Conservation (phyloP, 2,888 invertebrate genomes). For the Argyresthia goedartella region DNA sequence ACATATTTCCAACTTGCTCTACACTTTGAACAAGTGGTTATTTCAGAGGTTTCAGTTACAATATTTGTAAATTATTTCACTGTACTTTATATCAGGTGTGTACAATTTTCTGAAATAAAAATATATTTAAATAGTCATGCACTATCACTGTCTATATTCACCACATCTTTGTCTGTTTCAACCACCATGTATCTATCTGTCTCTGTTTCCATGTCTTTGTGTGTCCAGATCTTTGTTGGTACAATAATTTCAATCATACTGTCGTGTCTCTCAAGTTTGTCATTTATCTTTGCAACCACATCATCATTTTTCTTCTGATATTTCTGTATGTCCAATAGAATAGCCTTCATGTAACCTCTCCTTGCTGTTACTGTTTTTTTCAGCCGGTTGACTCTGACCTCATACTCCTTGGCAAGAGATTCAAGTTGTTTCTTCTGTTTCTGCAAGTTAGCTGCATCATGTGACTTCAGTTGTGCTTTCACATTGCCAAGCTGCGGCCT, state of each 20-base stretch:
- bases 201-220: conserved; percentile 33
- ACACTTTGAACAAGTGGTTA: conserved; percentile 42
- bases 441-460: conserved; percentile 41
- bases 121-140: conserved; percentile 51
- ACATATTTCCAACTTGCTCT: conserved; percentile 52
- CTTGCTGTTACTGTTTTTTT: conserved; percentile 48
- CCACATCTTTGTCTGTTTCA: conserved; percentile 32
- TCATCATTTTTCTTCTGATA: conserved; percentile 58
- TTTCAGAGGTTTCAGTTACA: conserved; percentile 42
- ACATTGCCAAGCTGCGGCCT: conserved; percentile 51
- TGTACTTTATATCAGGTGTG: conserved; percentile 65
- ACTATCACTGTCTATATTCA: conserved; percentile 11
- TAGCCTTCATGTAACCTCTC: conserved; percentile 49
- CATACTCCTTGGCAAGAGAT: conserved; percentile 51
- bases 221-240: conserved; percentile 28
- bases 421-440: conserved; percentile 49
- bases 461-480: conserved; percentile 43
- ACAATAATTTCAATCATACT: conserved; percentile 25
- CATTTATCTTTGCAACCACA: conserved; percentile 33
- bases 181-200: too few species aligned
- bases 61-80: conserved; percentile 47
- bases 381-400: conserved; percentile 37
- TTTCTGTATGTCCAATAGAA: conserved; percentile 55
- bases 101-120: conserved; percentile 68
- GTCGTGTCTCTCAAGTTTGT: conserved; percentile 40